These are phyloP conservation scores for Macrophya annulata DNA, from an alignment of 2,888 invertebrate genomes.

Conservation along the genomic window DNA sequence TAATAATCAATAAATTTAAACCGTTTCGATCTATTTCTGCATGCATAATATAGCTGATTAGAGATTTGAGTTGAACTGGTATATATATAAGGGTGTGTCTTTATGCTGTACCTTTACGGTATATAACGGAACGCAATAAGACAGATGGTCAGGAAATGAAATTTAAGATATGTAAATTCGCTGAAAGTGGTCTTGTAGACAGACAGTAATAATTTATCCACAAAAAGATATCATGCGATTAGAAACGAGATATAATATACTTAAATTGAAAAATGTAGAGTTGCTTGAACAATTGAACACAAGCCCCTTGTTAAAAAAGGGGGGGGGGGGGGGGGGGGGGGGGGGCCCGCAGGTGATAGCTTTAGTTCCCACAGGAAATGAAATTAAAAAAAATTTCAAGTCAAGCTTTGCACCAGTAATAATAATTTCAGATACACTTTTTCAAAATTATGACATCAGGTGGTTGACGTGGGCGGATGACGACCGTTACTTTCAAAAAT, in stretches of 20 bases:
- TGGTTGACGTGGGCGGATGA: conserved; percentile 3
- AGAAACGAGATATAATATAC: conserved; percentile 19
- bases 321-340: neutral
- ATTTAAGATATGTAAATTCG: conserved; percentile 49
- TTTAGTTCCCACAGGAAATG: conserved; percentile 8
- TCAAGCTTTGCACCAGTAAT: neutral
- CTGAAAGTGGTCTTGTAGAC: conserved; percentile 8
- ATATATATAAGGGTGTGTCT: neutral
- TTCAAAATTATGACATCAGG: neutral
- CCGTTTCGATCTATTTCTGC: neutral
- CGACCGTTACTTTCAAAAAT: neutral
- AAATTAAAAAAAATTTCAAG: neutral
- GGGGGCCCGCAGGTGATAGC: neutral
- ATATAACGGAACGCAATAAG: neutral
- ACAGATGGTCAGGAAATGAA: conserved; percentile 54
- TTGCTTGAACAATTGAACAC: neutral
- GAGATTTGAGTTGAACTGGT: neutral
- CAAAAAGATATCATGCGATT: neutral
- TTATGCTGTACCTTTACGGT: conserved; percentile 7
- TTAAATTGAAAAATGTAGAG: conserved; percentile 14
- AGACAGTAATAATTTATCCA: conserved; percentile 38
- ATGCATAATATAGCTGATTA: neutral
- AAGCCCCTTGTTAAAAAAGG: neutral
- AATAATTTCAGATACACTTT: neutral
- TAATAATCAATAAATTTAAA: neutral